Base-by-base conservation (phyloP, 2,797 vertebrate genomes). In the Monodelphis domestica region DNA sequence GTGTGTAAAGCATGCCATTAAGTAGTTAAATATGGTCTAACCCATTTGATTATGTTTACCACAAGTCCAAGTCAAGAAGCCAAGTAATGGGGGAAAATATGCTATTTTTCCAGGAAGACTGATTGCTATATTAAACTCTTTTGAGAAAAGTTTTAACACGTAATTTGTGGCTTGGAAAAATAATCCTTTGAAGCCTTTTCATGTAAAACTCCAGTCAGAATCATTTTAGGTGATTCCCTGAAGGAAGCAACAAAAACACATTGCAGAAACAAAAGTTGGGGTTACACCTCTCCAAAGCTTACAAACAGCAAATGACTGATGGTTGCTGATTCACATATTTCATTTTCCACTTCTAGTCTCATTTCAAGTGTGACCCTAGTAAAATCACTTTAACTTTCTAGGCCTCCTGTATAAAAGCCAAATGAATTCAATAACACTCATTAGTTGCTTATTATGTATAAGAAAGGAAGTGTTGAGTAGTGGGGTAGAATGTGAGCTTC, bases 31-130 rank as follows among this genome's bases (percentile, higher is more conserved):
- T 38, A 90, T 91, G 50, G 87, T 94, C 84, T 21, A 53, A 70
- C n/a, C 54, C 94, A 89, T 91, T 96, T 96, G 94, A 96, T 95
- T 96, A 95, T 96, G 89, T 97, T 97, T 95, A 94, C 94, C 96
- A 94, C 92, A 96, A 93, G 51, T 38, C 95, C 94, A 91, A 94
- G 54, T 91, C 63, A 93, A 59, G 93, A 96, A 95, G 92, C 54
- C 88, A 95, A 84, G 88, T 93, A 90, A 97, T n/a, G 78, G 54
- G 28, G 53, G 78, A 55, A 94, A 97, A 94, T 87, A 95, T 29
- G 88, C 33, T 91, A 94, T 92, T 97, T 96, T 97, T 95, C 70
- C 91, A 94, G 95, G 91, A 96, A 95, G 91, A 95, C 56, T 90
- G 87, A 97, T 96, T 94, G 91, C 95, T 97, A 53, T 96, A 96